Conservation (phyloP, 2,888 invertebrate species). For the Trissoscelio sp. region DNA sequence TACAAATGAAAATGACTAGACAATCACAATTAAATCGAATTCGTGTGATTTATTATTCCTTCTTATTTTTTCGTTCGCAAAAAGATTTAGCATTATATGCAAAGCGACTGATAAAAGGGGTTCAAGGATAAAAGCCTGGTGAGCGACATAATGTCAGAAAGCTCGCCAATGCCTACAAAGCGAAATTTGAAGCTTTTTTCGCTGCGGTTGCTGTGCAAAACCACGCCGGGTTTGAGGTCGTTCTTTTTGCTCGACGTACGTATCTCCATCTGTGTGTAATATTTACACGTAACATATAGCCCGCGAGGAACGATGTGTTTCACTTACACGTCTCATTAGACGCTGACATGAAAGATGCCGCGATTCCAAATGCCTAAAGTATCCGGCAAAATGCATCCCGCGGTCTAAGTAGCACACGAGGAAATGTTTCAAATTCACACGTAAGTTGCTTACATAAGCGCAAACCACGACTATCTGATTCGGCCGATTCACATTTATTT, state of each 20-base stretch:
- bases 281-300: conserved; percentile 10
- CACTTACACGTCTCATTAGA: conserved; percentile 50
- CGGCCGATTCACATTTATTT: conserved; percentile 13
- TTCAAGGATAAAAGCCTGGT: conserved; percentile 58
- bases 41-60: conserved; percentile 10
- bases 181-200: conserved; percentile 55
- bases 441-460: conserved; percentile 35
- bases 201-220: conserved; percentile 54
- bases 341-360: conserved; percentile 42
- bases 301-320: conserved; percentile 2
- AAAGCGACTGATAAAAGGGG: conserved; percentile 58
- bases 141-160: conserved; percentile 58
- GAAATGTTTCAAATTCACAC: conserved; percentile 39
- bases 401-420: conserved; percentile 14
- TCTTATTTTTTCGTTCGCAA: background rate
- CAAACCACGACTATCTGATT: conserved; percentile 16
- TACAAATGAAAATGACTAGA: no score
- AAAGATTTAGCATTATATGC: conserved; percentile 14
- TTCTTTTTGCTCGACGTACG: conserved; percentile 33
- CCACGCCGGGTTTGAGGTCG: conserved; percentile 46
- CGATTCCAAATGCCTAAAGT: conserved; percentile 25
- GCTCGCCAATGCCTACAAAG: conserved; percentile 58
- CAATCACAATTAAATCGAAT: conserved; percentile 12
- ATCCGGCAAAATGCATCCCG: conserved; percentile 11
- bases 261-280: conserved; percentile 10